These are phyloP conservation scores for Eriosoma lanigerum DNA, from an alignment of 1,140 invertebrate genomes.

Conservation along the genomic window DNA sequence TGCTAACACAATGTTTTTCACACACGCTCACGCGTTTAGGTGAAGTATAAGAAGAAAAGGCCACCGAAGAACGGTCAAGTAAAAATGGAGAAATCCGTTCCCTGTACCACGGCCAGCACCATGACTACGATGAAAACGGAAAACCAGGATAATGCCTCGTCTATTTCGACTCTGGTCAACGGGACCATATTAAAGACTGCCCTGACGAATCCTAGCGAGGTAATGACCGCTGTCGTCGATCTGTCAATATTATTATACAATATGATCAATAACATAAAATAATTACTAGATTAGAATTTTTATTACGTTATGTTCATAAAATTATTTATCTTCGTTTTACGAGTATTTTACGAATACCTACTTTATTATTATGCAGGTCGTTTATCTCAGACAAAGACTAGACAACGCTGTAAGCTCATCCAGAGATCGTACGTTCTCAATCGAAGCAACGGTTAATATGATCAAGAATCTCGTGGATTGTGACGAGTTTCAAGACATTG, in stretches of 20 bases:
- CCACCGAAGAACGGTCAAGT: conserved; percentile 63
- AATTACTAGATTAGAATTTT: background rate
- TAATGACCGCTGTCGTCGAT: conserved; percentile 59
- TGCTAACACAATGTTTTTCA: no score
- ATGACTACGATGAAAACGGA: conserved; percentile 47
- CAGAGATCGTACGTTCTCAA: conserved; percentile 76
- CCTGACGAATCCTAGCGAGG: conserved; percentile 88
- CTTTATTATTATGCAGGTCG: conserved; percentile 64
- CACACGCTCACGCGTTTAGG: conserved; percentile 63
- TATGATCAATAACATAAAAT: background rate
- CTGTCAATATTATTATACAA: no score
- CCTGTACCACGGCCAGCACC: conserved; percentile 36
- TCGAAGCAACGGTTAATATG: conserved; percentile 79
- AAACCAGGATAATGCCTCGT: conserved; percentile 34
- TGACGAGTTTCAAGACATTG: conserved; percentile 93
- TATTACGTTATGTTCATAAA: background rate
- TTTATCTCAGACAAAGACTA: conserved; percentile 81
- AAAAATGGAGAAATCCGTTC: conserved; percentile 55
- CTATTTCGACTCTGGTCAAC: conserved; percentile 65
- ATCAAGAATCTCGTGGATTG: conserved; percentile 89
- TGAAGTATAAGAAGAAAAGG: conserved; percentile 98
- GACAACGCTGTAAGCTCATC: conserved; percentile 84
- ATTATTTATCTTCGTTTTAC: background rate
- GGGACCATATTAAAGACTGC: conserved; percentile 92
- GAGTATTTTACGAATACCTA: no score